Conservation (phyloP, 2,797 vertebrate species). For the Syndactyla subalaris region DNA sequence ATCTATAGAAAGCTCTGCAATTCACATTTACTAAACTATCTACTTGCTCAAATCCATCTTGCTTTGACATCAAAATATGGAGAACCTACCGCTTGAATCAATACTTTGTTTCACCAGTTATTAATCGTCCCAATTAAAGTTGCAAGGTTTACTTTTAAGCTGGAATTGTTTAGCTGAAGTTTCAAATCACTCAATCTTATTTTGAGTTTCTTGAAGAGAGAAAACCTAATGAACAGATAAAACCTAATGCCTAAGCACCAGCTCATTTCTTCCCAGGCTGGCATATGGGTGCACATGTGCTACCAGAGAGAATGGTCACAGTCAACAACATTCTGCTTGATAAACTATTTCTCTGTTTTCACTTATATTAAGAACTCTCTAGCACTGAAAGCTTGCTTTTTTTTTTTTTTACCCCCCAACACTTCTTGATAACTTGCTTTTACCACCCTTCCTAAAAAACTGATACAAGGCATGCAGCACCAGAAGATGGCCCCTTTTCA, state of each 20-base stretch:
- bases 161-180: neutral
- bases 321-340: neutral
- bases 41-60: neutral
- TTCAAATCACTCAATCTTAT: neutral
- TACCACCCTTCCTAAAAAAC: neutral
- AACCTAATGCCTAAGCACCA: neutral
- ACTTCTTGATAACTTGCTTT: neutral
- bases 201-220: neutral
- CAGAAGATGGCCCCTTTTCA: neutral
- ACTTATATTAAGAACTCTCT: neutral
- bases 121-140: neutral
- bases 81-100: neutral
- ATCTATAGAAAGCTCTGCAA: neutral
- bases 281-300: neutral
- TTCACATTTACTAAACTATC: neutral
- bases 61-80: neutral
- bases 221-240: neutral
- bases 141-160: neutral
- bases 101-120: neutral
- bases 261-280: neutral
- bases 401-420: rapidly evolving
- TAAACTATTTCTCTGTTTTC: neutral
- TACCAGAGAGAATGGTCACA: neutral
- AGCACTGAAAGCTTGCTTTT: neutral
- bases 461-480: neutral